Base-by-base conservation (phyloP, 2,797 vertebrate genomes). In the Peromyscus melanophrys region DNA sequence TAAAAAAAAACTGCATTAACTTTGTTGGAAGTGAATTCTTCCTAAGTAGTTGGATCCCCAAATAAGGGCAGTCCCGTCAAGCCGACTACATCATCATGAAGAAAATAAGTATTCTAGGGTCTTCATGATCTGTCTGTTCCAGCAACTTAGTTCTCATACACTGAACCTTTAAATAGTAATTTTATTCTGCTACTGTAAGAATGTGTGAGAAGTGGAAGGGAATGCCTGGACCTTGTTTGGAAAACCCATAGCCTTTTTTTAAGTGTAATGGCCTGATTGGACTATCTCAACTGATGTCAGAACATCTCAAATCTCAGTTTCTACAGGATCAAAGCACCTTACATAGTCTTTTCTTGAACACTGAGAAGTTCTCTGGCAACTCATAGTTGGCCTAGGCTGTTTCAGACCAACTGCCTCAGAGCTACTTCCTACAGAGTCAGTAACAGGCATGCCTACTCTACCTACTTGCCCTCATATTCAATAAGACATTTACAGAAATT, bases 21-120 rank as follows among this genome's bases (percentile, higher is more conserved):
- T 95, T 97, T 57, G 77, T 92, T 93, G 67, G 80, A 91, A 98
- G 86, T 49, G 6, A 96, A 71, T 90, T 80, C 69, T 96, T 97
- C 55, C 73, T n/a, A 92, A 63, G 61, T 31, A 0, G 87, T n/a
- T 90, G 10, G 13, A 37, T 69, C 78, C 52, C 92, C 63, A 23
- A 34, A 80, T 78, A 61, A 96, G 29, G 12, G 31, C 40, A 75
- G 46, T 73, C 76, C 85, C 96, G 57, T 94, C 77, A 97, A 75
- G 71, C 40, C 34, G 49, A 83, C 13, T 10, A 73, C 52, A 29
- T 96, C 96, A 92, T 63, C 87, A 34, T 67, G 82, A 94, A 95
- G 59, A 90, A 96, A 94, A 57, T 92, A 87, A 92, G 46, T 89
- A 80, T 46, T 94, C 17, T 37, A 73, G 73, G 65, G 37, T n/a